Percentiles rank a stretch among this genome's conserved stretches.
These are phyloP conservation scores for Leucania comma DNA, from an alignment of 2,888 invertebrate genomes.

Conservation along the genomic window DNA sequence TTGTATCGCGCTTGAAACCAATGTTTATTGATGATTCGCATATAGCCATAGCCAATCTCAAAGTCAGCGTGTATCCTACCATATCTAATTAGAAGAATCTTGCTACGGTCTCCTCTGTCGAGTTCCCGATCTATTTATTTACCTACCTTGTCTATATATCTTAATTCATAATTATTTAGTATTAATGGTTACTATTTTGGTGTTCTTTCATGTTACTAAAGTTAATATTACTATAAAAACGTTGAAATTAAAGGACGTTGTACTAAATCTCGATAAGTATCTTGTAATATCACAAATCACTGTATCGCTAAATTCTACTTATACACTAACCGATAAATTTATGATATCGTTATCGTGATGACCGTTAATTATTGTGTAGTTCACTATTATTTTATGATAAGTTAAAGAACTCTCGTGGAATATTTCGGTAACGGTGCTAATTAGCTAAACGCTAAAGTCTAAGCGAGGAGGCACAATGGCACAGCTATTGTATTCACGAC, in stretches of 20 bases:
- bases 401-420: conserved; percentile 54
- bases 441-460: conserved; percentile 69
- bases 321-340: conserved; percentile 79
- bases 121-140: conserved; percentile 48
- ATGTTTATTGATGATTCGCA: conserved; percentile 29
- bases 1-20: conserved; percentile 45
- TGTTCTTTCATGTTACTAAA: conserved; percentile 88
- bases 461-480: conserved; percentile 86
- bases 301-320: conserved; percentile 84
- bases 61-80: conserved; percentile 46
- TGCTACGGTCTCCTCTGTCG: conserved; percentile 39
- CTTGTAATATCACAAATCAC: conserved; percentile 90
- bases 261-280: conserved; percentile 87
- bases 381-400: conserved; percentile 60
- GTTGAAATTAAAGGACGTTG: conserved; percentile 87
- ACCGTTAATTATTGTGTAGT: conserved; percentile 73
- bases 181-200: conserved; percentile 83
- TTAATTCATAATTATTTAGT: conserved; percentile 68
- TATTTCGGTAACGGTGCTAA: conserved; percentile 55
- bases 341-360: conserved; percentile 77
- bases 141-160: conserved; percentile 56
- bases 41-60: conserved; percentile 33
- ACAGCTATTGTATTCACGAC: conserved; percentile 80
- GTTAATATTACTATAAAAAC: conserved; percentile 82
- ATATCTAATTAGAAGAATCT: conserved; percentile 55